phyloP scores from a whole-genome alignment of 2,113 vertebrate genomes.

The Podiceps cristatus region DNA sequence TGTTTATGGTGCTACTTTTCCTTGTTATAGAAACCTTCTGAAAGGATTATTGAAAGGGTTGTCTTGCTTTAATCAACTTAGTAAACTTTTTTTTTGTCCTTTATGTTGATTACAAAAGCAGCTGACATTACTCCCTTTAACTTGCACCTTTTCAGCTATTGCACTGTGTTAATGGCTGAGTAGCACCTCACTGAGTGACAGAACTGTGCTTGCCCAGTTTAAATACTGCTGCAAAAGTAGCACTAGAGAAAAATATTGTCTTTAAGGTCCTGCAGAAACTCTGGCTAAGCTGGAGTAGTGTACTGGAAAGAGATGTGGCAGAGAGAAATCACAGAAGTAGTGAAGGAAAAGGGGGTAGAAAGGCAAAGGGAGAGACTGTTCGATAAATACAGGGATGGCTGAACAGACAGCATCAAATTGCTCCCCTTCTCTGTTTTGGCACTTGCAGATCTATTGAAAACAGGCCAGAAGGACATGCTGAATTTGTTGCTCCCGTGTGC shows the following conservation, averaged over 20 bases:
- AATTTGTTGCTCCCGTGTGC: slow-evolving; percentile 62
- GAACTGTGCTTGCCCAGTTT: background rate
- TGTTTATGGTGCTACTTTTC: background rate
- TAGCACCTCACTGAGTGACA: background rate
- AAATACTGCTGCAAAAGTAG: background rate
- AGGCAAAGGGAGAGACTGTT: background rate
- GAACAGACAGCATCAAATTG: slow-evolving; percentile 44
- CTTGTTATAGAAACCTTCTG: background rate
- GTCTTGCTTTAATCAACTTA: background rate
- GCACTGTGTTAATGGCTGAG: background rate
- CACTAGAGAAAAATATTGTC: background rate
- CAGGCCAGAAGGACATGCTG: slow-evolving; percentile 66
- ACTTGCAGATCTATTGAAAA: slow-evolving; percentile 51
- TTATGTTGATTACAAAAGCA: background rate
- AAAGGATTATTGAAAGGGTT: background rate
- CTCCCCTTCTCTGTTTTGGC: slow-evolving; percentile 52
- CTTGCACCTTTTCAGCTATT: background rate
- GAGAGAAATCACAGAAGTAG: background rate
- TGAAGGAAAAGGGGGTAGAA: background rate
- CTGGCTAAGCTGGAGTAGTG: background rate
- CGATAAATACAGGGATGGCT: background rate
- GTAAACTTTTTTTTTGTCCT: background rate
- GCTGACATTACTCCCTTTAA: background rate
- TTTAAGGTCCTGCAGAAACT: background rate
- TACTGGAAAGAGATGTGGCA: background rate